Percentiles rank a stretch among this genome's conserved stretches.
phyloP scores from a whole-genome alignment of 1,140 invertebrate species.

The Hermatobates lingyangjiaoensis region DNA sequence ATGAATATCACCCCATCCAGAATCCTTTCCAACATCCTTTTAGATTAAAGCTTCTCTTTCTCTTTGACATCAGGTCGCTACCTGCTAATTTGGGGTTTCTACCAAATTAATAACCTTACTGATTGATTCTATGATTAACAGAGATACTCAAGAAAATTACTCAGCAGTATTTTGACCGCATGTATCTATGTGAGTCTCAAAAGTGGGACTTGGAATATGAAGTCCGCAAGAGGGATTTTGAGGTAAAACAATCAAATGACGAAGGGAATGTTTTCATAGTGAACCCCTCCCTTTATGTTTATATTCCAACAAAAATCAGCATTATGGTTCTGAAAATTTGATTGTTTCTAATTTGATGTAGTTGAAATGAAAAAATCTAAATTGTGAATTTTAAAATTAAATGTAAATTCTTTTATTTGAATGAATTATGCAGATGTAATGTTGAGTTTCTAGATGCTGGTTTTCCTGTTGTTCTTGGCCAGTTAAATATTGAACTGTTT shows the following conservation, averaged over 20 bases:
- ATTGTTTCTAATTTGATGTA: background rate
- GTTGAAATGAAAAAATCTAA: background rate
- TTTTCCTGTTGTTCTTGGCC: background rate
- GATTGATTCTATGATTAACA: too few relatives aligned
- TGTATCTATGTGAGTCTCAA: conserved; percentile 91
- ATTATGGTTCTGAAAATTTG: background rate
- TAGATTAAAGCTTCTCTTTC: too few relatives aligned
- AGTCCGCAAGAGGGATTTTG: conserved; percentile 93
- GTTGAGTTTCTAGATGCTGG: too few relatives aligned
- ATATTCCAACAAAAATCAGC: background rate
- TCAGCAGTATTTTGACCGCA: conserved; percentile 86
- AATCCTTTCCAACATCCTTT: too few relatives aligned
- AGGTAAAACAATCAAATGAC: conserved; percentile 58
- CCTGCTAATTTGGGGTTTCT: too few relatives aligned
- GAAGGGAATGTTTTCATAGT: background rate
- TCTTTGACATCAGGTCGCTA: too few relatives aligned
- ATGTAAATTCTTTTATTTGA: too few relatives aligned
- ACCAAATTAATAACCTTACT: too few relatives aligned
- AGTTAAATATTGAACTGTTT: conserved; percentile 3
- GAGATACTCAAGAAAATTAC: conserved; percentile 73
- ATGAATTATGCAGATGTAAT: too few relatives aligned
- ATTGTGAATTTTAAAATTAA: too few relatives aligned
- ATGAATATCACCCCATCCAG: too few relatives aligned
- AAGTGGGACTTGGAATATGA: conserved; percentile 99
- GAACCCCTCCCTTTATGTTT: background rate